A percentile compares a stretch with the other conserved stretches of the same genome.
phyloP scores from a whole-genome alignment of 2,888 invertebrate species.

The Leptopterna dolabrata region DNA sequence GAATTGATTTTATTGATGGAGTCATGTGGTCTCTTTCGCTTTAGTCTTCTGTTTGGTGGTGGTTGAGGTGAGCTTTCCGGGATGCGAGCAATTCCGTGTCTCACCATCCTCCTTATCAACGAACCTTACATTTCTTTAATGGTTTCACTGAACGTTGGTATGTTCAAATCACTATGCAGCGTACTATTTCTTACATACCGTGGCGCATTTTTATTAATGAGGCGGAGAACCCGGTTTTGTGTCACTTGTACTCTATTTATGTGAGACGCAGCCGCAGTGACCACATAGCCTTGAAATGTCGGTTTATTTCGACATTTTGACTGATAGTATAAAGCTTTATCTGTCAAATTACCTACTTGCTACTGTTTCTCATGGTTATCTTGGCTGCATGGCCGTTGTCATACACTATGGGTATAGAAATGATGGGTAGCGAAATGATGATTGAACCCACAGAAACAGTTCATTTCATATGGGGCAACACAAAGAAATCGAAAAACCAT shows the following conservation, averaged over 20 bases:
- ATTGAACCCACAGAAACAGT: no score
- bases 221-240: background rate
- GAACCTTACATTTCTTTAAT: background rate
- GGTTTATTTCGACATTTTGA: no score
- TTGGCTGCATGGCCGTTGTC: no score
- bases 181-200: background rate
- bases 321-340: no score
- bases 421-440: no score
- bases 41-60: background rate
- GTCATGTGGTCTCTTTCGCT: background rate
- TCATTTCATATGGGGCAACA: no score
- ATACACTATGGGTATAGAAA: no score
- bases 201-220: background rate
- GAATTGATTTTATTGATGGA: no score
- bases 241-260: background rate
- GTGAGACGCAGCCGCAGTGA: background rate
- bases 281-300: no score
- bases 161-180: background rate
- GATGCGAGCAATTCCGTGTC: background rate
- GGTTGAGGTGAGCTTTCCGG: background rate
- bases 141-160: background rate
- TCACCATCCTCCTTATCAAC: background rate
- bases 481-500: no score
- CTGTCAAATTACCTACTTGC: no score
- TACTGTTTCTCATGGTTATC: no score